These are phyloP conservation scores for Synergus umbraculus DNA, from an alignment of 2,888 invertebrate species.

Conservation along the genomic window DNA sequence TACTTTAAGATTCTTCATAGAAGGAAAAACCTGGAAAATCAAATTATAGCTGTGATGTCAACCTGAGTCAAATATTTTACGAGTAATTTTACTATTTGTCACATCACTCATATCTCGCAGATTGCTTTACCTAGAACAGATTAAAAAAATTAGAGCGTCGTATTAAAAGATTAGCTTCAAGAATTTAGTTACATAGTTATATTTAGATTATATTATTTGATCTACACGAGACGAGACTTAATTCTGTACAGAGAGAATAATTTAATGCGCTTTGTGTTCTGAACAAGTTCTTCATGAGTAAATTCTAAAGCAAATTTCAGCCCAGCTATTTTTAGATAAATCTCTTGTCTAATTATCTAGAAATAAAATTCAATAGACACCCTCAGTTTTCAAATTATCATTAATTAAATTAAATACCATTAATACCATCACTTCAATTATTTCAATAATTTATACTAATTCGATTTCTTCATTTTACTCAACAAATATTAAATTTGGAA, in stretches of 20 bases:
- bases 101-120: not conserved
- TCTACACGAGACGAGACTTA: not conserved
- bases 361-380: not conserved
- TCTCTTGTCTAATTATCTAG: not conserved
- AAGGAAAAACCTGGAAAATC: not conserved
- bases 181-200: not conserved
- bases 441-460: too few relatives aligned
- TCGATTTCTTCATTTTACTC: too few relatives aligned
- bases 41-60: not conserved
- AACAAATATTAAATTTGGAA: too few relatives aligned
- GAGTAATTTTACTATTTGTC: not conserved
- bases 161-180: not conserved
- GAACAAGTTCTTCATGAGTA: not conserved
- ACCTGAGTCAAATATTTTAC: not conserved
- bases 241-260: not conserved
- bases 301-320: not conserved
- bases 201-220: not conserved
- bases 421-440: too few relatives aligned
- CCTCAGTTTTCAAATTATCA: too few relatives aligned
- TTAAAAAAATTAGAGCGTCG: not conserved
- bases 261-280: not conserved
- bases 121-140: not conserved
- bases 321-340: not conserved
- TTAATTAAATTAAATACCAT: too few relatives aligned
- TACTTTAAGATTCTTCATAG: constrained; percentile 53